phyloP scores from a whole-genome alignment of 2,888 invertebrate genomes.

The Aphrophora alni region DNA sequence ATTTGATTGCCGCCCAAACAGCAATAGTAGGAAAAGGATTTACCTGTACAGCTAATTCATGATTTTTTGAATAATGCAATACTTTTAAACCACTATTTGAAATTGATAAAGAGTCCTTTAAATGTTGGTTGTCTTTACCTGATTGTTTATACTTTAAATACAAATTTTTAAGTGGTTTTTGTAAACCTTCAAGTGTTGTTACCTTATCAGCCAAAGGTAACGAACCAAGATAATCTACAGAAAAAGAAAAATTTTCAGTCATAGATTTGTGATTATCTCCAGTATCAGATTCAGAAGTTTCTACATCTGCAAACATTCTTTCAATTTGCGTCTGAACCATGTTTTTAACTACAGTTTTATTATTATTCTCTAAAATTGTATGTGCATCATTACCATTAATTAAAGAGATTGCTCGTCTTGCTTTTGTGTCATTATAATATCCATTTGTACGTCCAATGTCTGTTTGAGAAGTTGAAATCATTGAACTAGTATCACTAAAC shows the following conservation, averaged over 20 bases:
- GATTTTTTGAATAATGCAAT: conserved; percentile 63
- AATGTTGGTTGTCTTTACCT: conserved; percentile 20
- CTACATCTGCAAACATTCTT: conserved; percentile 71
- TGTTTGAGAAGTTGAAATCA: conserved; percentile 56
- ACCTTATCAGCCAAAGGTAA: conserved; percentile 74
- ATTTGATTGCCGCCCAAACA: conserved; percentile 91
- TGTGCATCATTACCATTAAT: conserved; percentile 44
- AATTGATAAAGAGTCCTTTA: conserved; percentile 63
- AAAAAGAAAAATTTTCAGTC: conserved; percentile 46
- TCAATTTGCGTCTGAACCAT: conserved; percentile 87
- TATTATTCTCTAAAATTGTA: conserved; percentile 25
- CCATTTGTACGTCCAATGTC: conserved; percentile 50
- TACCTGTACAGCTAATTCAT: conserved; percentile 57
- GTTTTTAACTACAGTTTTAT: conserved; percentile 57
- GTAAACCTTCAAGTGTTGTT: conserved; percentile 82
- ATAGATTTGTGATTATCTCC: background rate
- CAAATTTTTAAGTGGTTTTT: conserved; percentile 77
- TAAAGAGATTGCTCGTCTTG: conserved; percentile 47
- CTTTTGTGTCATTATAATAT: conserved; percentile 51
- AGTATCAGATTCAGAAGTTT: conserved; percentile 29
- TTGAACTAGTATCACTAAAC: conserved; percentile 75
- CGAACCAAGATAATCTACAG: conserved; percentile 82
- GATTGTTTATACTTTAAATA: conserved; percentile 59
- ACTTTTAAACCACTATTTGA: conserved; percentile 75
- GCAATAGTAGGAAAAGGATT: conserved; percentile 91